Evolutionary conservation across 2,797 vertebrate species (phyloP).

Genomic region (Acridotheres tristis): DNA sequence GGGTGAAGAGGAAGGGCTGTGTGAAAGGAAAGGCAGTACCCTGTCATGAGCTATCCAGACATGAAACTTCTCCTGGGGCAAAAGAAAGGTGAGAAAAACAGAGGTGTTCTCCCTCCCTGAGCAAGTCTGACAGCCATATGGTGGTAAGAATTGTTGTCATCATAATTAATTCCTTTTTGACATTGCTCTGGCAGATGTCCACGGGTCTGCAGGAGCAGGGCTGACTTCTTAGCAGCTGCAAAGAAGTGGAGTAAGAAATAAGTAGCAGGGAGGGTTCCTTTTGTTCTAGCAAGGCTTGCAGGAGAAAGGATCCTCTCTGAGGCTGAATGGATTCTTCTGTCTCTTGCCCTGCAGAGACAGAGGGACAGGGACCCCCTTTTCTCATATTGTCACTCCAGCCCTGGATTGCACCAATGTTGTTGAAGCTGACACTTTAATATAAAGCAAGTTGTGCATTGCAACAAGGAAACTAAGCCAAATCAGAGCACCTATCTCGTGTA

Average conservation of each 20-base stretch:
- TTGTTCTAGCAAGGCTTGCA: neutral
- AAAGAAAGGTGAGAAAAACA: constrained; percentile 14
- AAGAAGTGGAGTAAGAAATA: neutral
- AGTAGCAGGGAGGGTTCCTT: neutral
- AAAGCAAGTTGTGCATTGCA: neutral
- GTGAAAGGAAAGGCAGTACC: neutral
- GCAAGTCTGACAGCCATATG: constrained; percentile 24
- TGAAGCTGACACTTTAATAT: neutral
- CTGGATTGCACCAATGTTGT: neutral
- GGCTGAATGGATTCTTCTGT: neutral
- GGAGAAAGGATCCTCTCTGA: neutral
- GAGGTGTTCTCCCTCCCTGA: constrained; percentile 1
- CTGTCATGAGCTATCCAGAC: neutral
- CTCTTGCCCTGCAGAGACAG: neutral
- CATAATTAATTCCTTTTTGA: constrained; percentile 12
- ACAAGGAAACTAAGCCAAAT: neutral
- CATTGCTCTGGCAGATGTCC: neutral
- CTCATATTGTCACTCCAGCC: neutral
- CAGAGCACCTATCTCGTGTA: neutral
- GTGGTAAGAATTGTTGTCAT: neutral
- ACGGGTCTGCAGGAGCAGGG: neutral
- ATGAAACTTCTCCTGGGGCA: neutral
- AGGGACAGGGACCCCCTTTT: neutral
- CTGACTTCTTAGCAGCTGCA: neutral
- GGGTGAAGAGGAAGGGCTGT: neutral